Percentiles rank a stretch among this genome's conserved stretches.
These are phyloP conservation scores for Eleginops maclovinus DNA, from an alignment of 2,113 vertebrate species.

Conservation along the genomic window DNA sequence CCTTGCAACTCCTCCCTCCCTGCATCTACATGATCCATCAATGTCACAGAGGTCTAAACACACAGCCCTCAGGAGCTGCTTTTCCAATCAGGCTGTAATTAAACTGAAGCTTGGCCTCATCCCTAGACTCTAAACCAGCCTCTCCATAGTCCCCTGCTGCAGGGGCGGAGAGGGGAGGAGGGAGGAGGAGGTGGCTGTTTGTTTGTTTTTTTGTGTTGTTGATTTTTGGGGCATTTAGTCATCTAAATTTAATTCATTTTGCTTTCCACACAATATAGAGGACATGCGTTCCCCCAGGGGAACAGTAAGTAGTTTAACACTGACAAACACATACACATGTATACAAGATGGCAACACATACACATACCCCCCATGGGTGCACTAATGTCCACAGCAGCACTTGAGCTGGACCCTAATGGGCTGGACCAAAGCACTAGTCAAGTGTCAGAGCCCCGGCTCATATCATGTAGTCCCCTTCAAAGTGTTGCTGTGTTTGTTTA, in stretches of 20 bases:
- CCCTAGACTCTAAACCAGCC: conserved; percentile 72
- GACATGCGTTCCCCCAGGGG: conserved; percentile 60
- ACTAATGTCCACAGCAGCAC: conserved; percentile 73
- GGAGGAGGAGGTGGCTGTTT: conserved; percentile 41
- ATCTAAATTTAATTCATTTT: conserved; percentile 68
- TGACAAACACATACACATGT: conserved; percentile 58
- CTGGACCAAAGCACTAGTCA: conserved; percentile 65
- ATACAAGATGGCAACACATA: conserved; percentile 68
- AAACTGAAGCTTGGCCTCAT: conserved; percentile 73
- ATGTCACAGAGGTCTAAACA: conserved; percentile 70
- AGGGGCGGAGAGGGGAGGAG: conserved; percentile 30
- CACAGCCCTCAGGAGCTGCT: conserved; percentile 72
- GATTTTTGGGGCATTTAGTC: conserved; percentile 64
- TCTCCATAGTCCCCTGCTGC: conserved; percentile 57
- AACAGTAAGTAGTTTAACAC: conserved; percentile 55
- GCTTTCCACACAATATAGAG: conserved; percentile 64
- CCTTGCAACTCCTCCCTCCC: conserved; percentile 32
- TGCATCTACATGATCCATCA: conserved; percentile 78
- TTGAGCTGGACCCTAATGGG: conserved; percentile 71
- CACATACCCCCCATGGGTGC: conserved; percentile 59
- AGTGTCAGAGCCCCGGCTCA: conserved; percentile 59
- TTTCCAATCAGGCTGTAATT: conserved; percentile 81
- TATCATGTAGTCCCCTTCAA: conserved; percentile 62
- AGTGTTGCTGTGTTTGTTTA: conserved; percentile 75
- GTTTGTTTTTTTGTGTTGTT: conserved; percentile 51